Base-by-base conservation (phyloP, 2,888 invertebrate species). In the Stenchaetothrips biformis region DNA sequence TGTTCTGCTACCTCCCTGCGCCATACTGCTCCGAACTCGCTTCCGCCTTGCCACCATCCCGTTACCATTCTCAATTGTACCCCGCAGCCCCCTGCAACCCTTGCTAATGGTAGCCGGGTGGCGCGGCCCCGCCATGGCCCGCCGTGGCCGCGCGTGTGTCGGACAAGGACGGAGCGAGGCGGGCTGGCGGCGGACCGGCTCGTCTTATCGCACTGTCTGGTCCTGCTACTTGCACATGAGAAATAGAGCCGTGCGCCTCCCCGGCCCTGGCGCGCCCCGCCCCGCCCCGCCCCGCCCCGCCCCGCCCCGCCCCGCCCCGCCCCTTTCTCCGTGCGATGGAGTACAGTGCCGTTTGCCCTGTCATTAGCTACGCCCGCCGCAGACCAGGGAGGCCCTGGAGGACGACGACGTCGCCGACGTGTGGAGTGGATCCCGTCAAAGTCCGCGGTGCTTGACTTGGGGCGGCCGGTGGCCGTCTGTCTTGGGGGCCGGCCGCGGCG, bases 271-370 rank as follows among this genome's bases (percentile, higher is more conserved):
- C 8, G 53, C 13, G 8, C 18, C 53, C 13, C 53, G 53, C 53
- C 53, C 53, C 18, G 53, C 4, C 13, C 59, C 25, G 67, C 25
- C 67, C 21, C 21, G 67, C 9, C 21, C 67, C 21, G 67, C 67
- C 67, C 67, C 21, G 67, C 67, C 67, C 67, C 67, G 67, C 67
- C 67, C 67, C 21, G 67, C 67, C 62, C 62, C 62, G 62, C 62
- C 62, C 62, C n/a, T 13, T 37, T 37, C 37, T 37, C 37, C 37
- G 37, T 37, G 37, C 37, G 37, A 37, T 37, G 37, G 37, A 37
- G 37, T 37, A 37, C 37, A 37, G 37, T 37, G 37, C 37, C 37
- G 37, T 37, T 37, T 37, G 37, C 37, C 37, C 37, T 37, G 37
- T 37, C 37, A 37, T 37, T 37, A 37, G 37, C 37, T 37, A 37